These are phyloP conservation scores for Tokudaia muenninki DNA, from an alignment of 2,797 vertebrate genomes.

Conservation along the genomic window DNA sequence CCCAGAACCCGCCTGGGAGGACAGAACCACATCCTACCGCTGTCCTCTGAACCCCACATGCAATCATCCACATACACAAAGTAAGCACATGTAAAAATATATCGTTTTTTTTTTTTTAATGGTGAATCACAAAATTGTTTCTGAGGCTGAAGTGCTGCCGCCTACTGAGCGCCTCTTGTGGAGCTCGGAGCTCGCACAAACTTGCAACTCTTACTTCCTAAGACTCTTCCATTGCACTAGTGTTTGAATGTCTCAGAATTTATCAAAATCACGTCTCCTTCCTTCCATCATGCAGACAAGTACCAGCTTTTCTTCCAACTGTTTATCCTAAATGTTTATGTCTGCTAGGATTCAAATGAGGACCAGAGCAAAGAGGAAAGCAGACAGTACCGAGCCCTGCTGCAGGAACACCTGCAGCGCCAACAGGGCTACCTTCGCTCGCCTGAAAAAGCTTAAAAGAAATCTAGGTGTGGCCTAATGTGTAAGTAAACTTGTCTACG, in stretches of 20 bases:
- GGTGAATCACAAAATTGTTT: neutral
- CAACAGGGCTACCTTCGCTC: neutral
- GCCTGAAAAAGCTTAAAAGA: conserved; percentile 21
- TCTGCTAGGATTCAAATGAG: neutral
- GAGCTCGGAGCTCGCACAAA: neutral
- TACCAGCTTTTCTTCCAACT: neutral
- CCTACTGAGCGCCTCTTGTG: neutral
- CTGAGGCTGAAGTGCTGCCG: neutral
- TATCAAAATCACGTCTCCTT: conserved; percentile 28
- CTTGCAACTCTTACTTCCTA: conserved; percentile 5
- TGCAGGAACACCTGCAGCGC: neutral
- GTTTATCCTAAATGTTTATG: neutral
- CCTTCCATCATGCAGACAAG: neutral
- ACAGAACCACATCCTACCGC: neutral
- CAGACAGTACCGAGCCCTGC: neutral
- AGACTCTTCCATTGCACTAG: neutral
- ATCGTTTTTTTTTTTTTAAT: neutral
- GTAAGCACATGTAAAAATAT: neutral
- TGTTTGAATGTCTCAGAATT: neutral
- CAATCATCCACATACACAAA: neutral
- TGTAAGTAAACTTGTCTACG: conserved; percentile 36
- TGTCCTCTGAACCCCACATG: neutral
- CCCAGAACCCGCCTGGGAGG: neutral
- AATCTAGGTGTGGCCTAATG: neutral
- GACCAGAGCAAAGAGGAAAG: neutral